These are phyloP conservation scores for Ypsolopha sequella DNA, from an alignment of 2,888 invertebrate species.

Conservation along the genomic window DNA sequence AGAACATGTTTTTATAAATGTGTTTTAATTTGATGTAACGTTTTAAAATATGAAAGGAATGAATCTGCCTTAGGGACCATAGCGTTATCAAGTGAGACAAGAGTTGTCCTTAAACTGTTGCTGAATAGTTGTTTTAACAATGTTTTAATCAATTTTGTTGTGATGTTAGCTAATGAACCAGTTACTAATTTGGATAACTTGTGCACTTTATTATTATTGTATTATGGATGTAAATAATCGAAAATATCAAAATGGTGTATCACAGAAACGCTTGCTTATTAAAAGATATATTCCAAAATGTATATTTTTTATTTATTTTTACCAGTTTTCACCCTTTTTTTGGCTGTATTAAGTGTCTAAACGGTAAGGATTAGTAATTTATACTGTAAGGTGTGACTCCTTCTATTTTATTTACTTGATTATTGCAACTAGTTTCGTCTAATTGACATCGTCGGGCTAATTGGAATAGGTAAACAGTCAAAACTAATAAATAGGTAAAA, in stretches of 20 bases:
- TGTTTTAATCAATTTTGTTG: conserved; percentile 30
- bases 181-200: conserved; percentile 26
- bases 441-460: too few relatives aligned
- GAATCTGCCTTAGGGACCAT: not conserved
- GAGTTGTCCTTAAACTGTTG: not conserved
- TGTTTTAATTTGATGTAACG: too few relatives aligned
- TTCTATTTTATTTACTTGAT: too few relatives aligned
- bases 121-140: not conserved
- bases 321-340: too few relatives aligned
- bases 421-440: too few relatives aligned
- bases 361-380: too few relatives aligned
- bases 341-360: too few relatives aligned
- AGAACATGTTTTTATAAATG: too few relatives aligned
- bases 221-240: conserved; percentile 20
- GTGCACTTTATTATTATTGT: conserved; percentile 39
- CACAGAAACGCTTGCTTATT: conserved; percentile 53
- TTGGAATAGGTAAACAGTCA: too few relatives aligned
- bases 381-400: too few relatives aligned
- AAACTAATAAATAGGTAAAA: too few relatives aligned
- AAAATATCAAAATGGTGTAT: conserved; percentile 2
- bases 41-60: too few relatives aligned
- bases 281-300: conserved; percentile 44
- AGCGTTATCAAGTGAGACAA: not conserved
- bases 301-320: not conserved
- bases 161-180: conserved; percentile 45